Conservation (phyloP, 2,888 invertebrate species). For the Coremacera marginata region DNA sequence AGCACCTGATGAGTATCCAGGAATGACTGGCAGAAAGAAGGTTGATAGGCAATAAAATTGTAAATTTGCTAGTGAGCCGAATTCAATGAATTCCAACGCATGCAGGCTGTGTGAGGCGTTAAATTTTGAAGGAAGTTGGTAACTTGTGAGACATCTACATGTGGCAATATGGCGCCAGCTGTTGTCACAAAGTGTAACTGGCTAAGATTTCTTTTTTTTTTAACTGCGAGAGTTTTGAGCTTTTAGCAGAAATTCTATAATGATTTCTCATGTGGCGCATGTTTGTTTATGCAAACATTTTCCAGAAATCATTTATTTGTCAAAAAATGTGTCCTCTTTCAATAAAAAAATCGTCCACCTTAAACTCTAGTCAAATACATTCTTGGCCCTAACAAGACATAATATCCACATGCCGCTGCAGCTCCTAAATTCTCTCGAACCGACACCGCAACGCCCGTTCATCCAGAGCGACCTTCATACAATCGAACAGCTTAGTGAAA, state of each 20-base stretch:
- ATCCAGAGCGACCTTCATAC: neutral
- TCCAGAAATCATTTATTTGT: neutral
- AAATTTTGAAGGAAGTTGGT: neutral
- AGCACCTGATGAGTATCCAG: slow-evolving; percentile 29
- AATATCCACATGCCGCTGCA: neutral
- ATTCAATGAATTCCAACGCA: neutral
- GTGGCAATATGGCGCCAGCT: neutral
- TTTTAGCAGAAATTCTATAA: neutral
- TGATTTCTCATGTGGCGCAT: neutral
- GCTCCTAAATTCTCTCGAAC: neutral
- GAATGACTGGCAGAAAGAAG: neutral
- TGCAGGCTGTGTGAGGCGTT: too few species aligned
- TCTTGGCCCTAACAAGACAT: neutral
- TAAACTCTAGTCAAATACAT: neutral
- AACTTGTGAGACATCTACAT: too few species aligned
- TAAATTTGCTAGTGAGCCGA: neutral
- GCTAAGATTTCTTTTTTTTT: too few species aligned
- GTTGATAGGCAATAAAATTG: neutral
- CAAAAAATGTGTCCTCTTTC: neutral
- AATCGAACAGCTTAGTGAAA: neutral
- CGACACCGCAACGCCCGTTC: neutral
- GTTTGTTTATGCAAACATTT: neutral
- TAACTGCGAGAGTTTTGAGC: neutral
- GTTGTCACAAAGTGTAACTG: neutral
- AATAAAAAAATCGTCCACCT: neutral